Evolutionary conservation across 2,113 vertebrate genomes (phyloP), one percentile per base, ranked within the genome.

Genomic region (Petrocephalus microphthalmus): DNA sequence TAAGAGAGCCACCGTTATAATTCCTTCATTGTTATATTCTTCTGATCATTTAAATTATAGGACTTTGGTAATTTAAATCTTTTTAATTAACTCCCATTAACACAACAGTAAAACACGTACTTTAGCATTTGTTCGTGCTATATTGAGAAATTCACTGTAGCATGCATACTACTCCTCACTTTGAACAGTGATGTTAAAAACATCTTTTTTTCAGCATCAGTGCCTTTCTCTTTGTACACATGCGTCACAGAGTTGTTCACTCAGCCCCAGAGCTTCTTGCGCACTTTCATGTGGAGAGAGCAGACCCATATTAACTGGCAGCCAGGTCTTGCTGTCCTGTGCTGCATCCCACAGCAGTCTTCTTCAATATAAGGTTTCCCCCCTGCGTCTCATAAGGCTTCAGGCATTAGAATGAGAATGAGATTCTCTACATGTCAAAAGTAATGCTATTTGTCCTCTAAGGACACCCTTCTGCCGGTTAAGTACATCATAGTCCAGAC

Each of bases 401-500:
- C 71, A 42, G 71, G 33, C 33, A 78, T 78, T 78, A 78, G 71
- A 78, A 78, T 78, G 42, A 42, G 71, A 78, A 78, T 78, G 71
- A 78, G 71, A 78, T 42, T 78, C 71, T 78, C 71, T 42, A 37
- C 33, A 78, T 78, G 71, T 78, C 33, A 78, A 78, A 78, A 78
- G 11, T 29, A 74, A 29, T 74, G 67, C 22, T 74, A 33, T 33
- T 74, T 74, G 67, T 29, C 67, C 67, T 37, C 67, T 37, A 33
- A 37, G 78, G 45, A 82, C 45, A 49, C 19, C 49, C 78, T 1
- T 42, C 78, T 82, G 78, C 78, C 7, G 29, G 67, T n/a, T 82
- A 17, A 20, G 45, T 8, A 5, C 37, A 20, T 82, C n/a, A 49
- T 83, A n/a, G 33, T 49, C 45, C 45, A 49, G 81, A 45, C 20